These are phyloP conservation scores for Pseudanteris insignis DNA, from an alignment of 2,888 invertebrate genomes.

Conservation along the genomic window DNA sequence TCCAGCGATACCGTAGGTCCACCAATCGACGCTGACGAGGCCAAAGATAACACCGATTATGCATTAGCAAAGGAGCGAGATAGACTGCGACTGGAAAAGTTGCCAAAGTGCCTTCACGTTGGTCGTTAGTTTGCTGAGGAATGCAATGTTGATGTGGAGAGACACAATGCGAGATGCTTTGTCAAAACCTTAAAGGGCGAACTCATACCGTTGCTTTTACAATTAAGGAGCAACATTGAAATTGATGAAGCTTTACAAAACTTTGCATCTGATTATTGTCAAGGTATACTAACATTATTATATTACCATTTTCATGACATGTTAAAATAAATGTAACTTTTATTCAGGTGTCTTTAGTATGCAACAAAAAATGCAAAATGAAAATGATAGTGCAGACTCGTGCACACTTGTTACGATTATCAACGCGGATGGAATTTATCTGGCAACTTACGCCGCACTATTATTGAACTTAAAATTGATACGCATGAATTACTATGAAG, in stretches of 20 bases:
- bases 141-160: constrained; percentile 84
- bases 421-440: constrained; percentile 94
- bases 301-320: background rate
- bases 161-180: constrained; percentile 87
- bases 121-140: constrained; percentile 68
- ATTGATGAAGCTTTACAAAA: constrained; percentile 91
- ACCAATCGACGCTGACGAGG: constrained; percentile 58
- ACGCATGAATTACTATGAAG: constrained; percentile 77
- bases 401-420: constrained; percentile 78
- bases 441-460: constrained; percentile 88
- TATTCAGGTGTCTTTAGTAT: constrained; percentile 58
- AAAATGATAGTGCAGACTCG: constrained; percentile 53
- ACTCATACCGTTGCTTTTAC: constrained; percentile 79
- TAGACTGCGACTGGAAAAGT: constrained; percentile 68
- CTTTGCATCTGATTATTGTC: constrained; percentile 90
- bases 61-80: constrained; percentile 63
- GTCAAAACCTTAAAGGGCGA: constrained; percentile 79
- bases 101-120: constrained; percentile 70
- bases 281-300: constrained; percentile 69
- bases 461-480: constrained; percentile 83
- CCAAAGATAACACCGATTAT: constrained; percentile 60
- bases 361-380: constrained; percentile 60
- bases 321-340: background rate
- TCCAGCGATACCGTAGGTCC: constrained; percentile 64
- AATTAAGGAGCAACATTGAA: constrained; percentile 83